Base-by-base conservation (phyloP, 2,797 vertebrate genomes). In the Zenarchopterus dispar region DNA sequence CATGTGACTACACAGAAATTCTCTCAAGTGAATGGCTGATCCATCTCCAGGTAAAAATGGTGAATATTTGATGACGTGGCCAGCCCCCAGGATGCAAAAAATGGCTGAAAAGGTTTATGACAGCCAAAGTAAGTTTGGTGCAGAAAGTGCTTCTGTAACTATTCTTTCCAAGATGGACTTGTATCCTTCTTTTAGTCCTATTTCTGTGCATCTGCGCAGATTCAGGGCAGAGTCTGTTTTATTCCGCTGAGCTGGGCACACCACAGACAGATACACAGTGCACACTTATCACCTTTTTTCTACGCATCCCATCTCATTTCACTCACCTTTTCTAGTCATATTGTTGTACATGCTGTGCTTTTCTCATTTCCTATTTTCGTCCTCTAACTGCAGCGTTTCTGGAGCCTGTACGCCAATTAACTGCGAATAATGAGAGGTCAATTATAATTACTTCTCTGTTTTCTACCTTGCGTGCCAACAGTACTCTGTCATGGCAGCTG, bases 11-110 rank as follows among this genome's bases (percentile, higher is more conserved):
- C 58, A 61, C 53, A 54, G 17, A 52, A 59, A 53, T 39, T 21
- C 26, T 65, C 18, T 69, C 45, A 4, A 41, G 21, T 28, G 19
- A 68, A 67, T 43, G n/a, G 11, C 43, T 57, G 5, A 17, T 11
- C 43, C 44, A 10, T 4, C 44, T 19, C 18, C 44, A 71, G 74
- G 75, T 80, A 45, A 45, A 82, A 74, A 66, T 3, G 49, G 67
- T 84, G 48, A 85, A 83, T 81, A 56, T 87, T 78, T 86, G 39
- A 87, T 81, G 70, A 78, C 56, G 51, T 45, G 48, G 31, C 24
- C 59, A 70, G 73, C 68, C 59, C 73, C 51, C 61, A 69, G 73
- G 58, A 83, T 46, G 65, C 64, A 45, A 75, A 51, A 60, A 52
- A 65, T 58, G 46, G 69, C 50, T 81, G 23, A 64, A 69, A 75